Evolutionary conservation across 1,140 invertebrate species (phyloP).

Genomic region (Pachyrhynchus sulphureomaculatus): DNA sequence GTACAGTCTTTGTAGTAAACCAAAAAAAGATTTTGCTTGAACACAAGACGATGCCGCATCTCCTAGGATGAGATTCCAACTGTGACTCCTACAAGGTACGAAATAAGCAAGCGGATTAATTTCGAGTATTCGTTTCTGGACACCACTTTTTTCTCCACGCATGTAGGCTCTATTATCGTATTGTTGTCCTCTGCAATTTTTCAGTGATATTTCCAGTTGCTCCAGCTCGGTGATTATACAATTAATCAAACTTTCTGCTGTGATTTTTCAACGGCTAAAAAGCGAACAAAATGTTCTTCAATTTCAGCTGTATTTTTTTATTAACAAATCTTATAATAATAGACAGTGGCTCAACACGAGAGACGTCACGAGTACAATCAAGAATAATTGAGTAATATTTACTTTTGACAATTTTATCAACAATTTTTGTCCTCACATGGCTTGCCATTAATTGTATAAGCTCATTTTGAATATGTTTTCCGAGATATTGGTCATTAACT

Average conservation of each 20-base stretch:
- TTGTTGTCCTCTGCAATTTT: slow-evolving; percentile 9
- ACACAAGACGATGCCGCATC: slow-evolving; percentile 11
- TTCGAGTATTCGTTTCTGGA: no score
- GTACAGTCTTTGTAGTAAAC: slow-evolving; percentile 10
- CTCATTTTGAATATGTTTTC: no score
- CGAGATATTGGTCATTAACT: no score
- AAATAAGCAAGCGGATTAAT: no score
- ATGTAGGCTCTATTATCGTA: slow-evolving; percentile 10
- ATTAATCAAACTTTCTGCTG: slow-evolving; percentile 2
- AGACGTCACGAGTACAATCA: background rate
- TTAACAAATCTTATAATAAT: background rate
- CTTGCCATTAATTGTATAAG: no score
- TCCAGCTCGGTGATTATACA: no score
- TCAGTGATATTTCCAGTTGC: background rate
- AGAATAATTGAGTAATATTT: slow-evolving; percentile 4
- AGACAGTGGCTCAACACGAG: background rate
- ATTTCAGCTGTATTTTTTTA: slow-evolving; percentile 8
- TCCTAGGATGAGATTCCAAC: slow-evolving; percentile 11
- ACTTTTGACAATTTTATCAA: background rate
- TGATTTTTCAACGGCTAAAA: slow-evolving; percentile 7
- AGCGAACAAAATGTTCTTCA: slow-evolving; percentile 2
- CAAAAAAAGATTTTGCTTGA: slow-evolving; percentile 15
- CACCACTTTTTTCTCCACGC: no score
- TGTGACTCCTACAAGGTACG: slow-evolving; percentile 5
- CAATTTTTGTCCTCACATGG: background rate